Conservation (phyloP, 2,113 vertebrate species). For the Dryoscopus gambensis region DNA sequence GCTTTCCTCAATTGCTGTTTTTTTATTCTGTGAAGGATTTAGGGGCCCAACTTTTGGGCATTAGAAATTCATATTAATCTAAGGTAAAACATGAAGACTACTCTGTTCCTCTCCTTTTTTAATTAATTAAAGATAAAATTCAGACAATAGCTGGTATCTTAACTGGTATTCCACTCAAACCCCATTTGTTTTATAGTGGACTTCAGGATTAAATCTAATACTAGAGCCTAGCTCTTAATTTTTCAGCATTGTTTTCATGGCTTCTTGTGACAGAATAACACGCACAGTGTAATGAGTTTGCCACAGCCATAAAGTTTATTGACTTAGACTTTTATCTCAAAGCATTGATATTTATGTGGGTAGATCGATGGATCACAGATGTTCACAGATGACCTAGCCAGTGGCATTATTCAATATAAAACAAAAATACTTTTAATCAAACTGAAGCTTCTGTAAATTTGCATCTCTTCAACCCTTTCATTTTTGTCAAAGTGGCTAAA, state of each 20-base stretch:
- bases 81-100: not conserved
- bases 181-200: not conserved
- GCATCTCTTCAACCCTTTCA: not conserved
- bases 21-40: not conserved
- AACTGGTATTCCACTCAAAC: not conserved
- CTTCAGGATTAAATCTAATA: not conserved
- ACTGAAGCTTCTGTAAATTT: not conserved
- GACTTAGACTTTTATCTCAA: constrained; percentile 20
- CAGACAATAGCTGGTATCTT: not conserved
- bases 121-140: not conserved
- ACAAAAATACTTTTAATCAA: not conserved
- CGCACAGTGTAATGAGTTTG: not conserved
- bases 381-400: constrained; percentile 9
- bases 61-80: not conserved
- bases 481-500: not conserved
- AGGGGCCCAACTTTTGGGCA: fast-evolving
- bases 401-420: constrained; percentile 2
- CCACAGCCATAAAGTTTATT: constrained; percentile 6
- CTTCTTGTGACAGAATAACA: not conserved
- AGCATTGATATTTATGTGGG: not conserved
- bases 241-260: not conserved
- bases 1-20: not conserved
- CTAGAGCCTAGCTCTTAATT: not conserved
- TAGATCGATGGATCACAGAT: constrained; percentile 1
- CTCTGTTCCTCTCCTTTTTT: not conserved